A percentile compares a stretch with the other conserved stretches of the same genome.
Conservation (phyloP, 1,140 invertebrate genomes). For the Panagrolaimus sp. region DNA sequence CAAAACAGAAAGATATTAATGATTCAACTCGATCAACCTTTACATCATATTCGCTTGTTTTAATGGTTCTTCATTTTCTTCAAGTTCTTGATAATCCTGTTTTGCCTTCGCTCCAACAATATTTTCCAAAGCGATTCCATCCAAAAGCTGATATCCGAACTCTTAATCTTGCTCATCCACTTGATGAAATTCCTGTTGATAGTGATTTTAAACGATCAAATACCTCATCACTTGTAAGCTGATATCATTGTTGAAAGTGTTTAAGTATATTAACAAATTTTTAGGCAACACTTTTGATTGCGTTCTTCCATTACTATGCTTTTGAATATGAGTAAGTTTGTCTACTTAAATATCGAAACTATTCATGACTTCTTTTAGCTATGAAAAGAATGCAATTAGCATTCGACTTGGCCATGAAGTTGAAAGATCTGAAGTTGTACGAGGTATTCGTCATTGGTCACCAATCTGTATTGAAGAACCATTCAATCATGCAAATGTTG, state of each 20-base stretch:
- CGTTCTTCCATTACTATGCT: conserved; percentile 82
- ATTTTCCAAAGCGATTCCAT: conserved; percentile 64
- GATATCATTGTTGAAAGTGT: background rate
- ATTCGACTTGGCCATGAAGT: conserved; percentile 73
- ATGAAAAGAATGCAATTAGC: conserved; percentile 73
- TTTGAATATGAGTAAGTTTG: conserved; percentile 71
- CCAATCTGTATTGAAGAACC: conserved; percentile 89
- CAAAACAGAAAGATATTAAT: conserved; percentile 84
- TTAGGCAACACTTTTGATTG: conserved; percentile 77
- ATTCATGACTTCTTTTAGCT: conserved; percentile 64
- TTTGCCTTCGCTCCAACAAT: conserved; percentile 75
- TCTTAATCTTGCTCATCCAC: conserved; percentile 48
- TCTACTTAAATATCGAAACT: conserved; percentile 18
- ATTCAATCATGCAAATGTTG: conserved; percentile 89
- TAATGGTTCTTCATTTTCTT: conserved; percentile 94
- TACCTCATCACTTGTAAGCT: conserved; percentile 5
- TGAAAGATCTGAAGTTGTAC: conserved; percentile 68
- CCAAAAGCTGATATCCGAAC: conserved; percentile 67
- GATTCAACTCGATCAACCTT: conserved; percentile 89
- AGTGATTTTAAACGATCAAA: background rate
- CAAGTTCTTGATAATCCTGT: conserved; percentile 79
- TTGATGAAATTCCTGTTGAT: conserved; percentile 63
- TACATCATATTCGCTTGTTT: conserved; percentile 87
- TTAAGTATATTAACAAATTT: conserved; percentile 42
- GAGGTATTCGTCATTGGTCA: conserved; percentile 75